These are phyloP conservation scores for Turritopsis rubra DNA, from an alignment of 30 jellyfish, hydroid and myxozoan genomes.

Conservation along the genomic window DNA sequence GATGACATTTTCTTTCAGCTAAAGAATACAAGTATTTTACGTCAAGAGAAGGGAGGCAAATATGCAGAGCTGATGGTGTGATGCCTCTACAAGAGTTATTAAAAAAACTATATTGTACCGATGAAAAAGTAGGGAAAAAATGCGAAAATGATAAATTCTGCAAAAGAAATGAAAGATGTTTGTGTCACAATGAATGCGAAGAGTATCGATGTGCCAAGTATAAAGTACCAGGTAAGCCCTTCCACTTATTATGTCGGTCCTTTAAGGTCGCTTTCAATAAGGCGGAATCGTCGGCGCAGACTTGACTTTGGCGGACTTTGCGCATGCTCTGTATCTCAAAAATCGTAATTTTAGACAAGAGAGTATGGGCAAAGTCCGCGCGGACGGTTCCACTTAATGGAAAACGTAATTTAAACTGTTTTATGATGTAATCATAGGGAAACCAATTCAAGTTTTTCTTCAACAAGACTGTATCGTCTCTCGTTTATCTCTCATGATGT, in stretches of 20 bases:
- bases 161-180: conserved; percentile 52
- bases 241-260: not conserved
- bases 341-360: no score
- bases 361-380: no score
- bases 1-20: not conserved
- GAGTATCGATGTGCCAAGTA: conserved; percentile 46
- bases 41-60: conserved; percentile 12
- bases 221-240: not conserved
- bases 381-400: no score
- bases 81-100: conserved; percentile 20
- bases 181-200: conserved; percentile 83
- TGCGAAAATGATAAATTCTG: conserved; percentile 95
- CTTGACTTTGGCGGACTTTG: no score
- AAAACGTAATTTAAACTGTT: no score
- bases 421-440: no score
- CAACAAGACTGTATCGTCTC: no score
- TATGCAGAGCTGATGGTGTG: conserved; percentile 20
- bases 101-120: conserved; percentile 27
- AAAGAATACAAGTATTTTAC: conserved; percentile 7
- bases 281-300: no score
- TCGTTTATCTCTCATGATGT: no score
- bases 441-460: no score
- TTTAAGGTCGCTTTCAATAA: not conserved
- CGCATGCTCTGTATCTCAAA: no score
- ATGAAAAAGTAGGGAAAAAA: conserved; percentile 13